These are phyloP conservation scores for Triplophysa siluroides DNA, from an alignment of 2,113 vertebrate species.

Conservation along the genomic window DNA sequence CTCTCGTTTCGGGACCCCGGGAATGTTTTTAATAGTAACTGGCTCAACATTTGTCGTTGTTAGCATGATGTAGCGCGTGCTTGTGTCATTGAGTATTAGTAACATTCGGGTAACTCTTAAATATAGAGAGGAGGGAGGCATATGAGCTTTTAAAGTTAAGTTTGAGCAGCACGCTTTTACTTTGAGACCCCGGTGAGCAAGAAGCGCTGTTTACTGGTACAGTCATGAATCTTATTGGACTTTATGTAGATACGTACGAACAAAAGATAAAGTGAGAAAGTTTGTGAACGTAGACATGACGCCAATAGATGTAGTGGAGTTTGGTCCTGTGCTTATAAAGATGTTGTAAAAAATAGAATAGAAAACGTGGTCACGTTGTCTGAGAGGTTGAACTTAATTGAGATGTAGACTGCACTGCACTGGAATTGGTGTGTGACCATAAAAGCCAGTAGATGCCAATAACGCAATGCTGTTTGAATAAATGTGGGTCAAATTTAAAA, in stretches of 20 bases:
- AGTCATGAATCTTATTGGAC: neutral
- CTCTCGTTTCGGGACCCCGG: constrained; percentile 51
- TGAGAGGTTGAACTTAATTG: neutral
- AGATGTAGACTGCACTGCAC: neutral
- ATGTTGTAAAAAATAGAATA: no score
- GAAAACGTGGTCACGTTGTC: neutral
- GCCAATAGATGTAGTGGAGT: neutral
- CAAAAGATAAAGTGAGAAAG: constrained; percentile 12
- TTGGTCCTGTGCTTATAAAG: no score
- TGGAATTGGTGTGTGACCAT: neutral
- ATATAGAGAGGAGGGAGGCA: neutral
- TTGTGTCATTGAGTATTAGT: constrained; percentile 30
- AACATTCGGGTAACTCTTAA: constrained; percentile 34
- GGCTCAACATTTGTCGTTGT: constrained; percentile 1
- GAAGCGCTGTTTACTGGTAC: constrained; percentile 30
- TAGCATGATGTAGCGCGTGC: constrained; percentile 33
- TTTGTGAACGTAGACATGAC: neutral
- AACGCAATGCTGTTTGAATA: neutral
- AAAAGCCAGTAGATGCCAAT: neutral
- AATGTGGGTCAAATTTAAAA: constrained; percentile 11
- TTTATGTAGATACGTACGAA: neutral
- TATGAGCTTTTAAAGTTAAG: constrained; percentile 57
- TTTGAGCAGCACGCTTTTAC: constrained; percentile 57
- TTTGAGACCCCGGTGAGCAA: neutral
- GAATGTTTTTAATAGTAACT: constrained; percentile 39